A percentile compares a stretch with the other conserved stretches of the same genome.
These are phyloP conservation scores for Bugula neritina DNA, from an alignment of 2,888 invertebrate species.

Conservation along the genomic window DNA sequence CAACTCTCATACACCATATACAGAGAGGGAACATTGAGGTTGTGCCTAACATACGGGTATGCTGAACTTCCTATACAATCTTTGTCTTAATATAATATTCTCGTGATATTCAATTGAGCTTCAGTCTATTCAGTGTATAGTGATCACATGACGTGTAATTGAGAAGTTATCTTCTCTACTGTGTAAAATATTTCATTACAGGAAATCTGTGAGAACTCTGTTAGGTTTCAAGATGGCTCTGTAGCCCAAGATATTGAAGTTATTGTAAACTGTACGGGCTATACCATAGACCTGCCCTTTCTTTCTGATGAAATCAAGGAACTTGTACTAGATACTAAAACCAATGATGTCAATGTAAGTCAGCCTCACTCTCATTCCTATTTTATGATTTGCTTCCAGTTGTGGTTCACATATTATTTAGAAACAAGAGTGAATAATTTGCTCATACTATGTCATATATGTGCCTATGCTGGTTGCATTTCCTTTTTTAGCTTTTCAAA, in stretches of 20 bases:
- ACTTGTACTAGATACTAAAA: conserved; percentile 35
- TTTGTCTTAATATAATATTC: too few species aligned
- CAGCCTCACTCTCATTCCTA: not conserved
- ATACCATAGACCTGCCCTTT: conserved; percentile 45
- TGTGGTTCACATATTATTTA: too few species aligned
- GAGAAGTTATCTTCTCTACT: too few species aligned
- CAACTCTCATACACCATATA: conserved; percentile 48
- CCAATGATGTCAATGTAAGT: conserved; percentile 40
- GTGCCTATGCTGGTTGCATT: too few species aligned
- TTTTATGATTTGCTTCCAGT: not conserved
- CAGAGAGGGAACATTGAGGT: conserved; percentile 42
- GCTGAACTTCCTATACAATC: too few species aligned
- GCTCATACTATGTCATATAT: too few species aligned
- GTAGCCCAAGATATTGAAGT: conserved; percentile 40
- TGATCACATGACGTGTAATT: too few species aligned
- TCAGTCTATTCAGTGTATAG: too few species aligned
- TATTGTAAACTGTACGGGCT: conserved; percentile 45
- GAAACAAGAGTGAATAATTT: too few species aligned
- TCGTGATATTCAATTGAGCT: too few species aligned
- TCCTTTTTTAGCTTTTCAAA: conserved; percentile 48
- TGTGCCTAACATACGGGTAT: conserved; percentile 44
- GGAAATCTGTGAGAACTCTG: conserved; percentile 41
- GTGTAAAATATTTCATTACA: conserved; percentile 32
- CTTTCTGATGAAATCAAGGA: conserved; percentile 35
- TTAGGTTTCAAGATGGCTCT: conserved; percentile 41